phyloP scores from a whole-genome alignment of 2,113 vertebrate species.

The Xyliphius kryptos region DNA sequence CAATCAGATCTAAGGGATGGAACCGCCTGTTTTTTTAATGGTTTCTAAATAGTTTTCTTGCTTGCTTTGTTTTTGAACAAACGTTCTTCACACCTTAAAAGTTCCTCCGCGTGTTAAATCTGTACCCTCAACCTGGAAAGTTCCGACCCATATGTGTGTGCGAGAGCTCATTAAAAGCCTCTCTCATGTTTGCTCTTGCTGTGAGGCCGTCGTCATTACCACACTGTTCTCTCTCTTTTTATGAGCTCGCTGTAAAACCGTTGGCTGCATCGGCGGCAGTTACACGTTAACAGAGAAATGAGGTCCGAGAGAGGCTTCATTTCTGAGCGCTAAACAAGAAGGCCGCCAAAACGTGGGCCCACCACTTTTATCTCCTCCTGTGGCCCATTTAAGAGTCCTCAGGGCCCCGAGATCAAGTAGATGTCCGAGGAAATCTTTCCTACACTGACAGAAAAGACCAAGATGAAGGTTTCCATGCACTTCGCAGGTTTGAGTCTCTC shows the following conservation, averaged over 20 bases:
- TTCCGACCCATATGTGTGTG: neutral
- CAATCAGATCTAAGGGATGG: too few relatives aligned
- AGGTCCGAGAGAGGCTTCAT: neutral
- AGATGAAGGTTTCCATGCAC: too few relatives aligned
- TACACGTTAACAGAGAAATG: neutral
- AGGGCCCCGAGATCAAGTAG: too few relatives aligned
- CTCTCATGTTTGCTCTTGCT: neutral
- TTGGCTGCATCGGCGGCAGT: neutral
- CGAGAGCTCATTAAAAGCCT: neutral
- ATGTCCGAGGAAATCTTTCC: too few relatives aligned
- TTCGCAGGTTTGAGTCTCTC: too few relatives aligned
- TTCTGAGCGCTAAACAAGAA: neutral
- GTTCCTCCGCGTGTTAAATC: too few relatives aligned
- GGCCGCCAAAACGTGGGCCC: neutral
- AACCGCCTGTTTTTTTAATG: too few relatives aligned
- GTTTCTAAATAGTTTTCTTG: too few relatives aligned
- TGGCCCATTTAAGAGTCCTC: neutral
- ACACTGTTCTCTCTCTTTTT: neutral
- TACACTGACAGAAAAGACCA: too few relatives aligned
- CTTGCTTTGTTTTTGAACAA: too few relatives aligned
- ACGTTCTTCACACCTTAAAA: too few relatives aligned
- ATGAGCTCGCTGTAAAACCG: constrained; percentile 13
- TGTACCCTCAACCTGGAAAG: too few relatives aligned
- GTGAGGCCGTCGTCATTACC: neutral
- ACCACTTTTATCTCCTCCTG: neutral